A percentile compares a stretch with the other conserved stretches of the same genome.
These are phyloP conservation scores for Echinometra lucunter DNA, from an alignment of 53 echinoderm and acorn worm genomes.

Conservation along the genomic window DNA sequence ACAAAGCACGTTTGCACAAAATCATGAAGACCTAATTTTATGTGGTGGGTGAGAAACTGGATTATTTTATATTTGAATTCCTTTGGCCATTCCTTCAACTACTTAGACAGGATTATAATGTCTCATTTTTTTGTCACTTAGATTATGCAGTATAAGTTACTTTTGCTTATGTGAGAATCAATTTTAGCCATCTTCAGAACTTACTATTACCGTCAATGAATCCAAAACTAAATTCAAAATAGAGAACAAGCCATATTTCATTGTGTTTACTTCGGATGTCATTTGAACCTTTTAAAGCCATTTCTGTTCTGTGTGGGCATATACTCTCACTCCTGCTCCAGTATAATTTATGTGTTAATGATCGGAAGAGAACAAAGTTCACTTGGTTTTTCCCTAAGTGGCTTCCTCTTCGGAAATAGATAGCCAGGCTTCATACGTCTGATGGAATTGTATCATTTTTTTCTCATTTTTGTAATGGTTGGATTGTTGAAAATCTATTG, in stretches of 20 bases:
- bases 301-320: not conserved
- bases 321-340: not conserved
- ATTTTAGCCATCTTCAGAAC: not conserved
- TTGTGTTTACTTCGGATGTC: not conserved
- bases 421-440: not conserved
- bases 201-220: not conserved
- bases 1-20: no score
- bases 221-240: not conserved
- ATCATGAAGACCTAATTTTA: no score
- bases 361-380: not conserved
- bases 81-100: not conserved
- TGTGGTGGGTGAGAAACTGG: no score
- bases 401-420: not conserved
- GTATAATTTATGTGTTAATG: not conserved
- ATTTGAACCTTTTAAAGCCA: not conserved
- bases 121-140: not conserved
- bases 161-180: not conserved
- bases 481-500: not conserved
- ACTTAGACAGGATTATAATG: no score
- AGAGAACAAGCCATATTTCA: not conserved
- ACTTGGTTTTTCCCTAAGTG: not conserved
- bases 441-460: not conserved
- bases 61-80: not conserved
- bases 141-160: not conserved
- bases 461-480: not conserved